Base-by-base conservation (phyloP, 2,797 vertebrate species). In the Diplodus puntazzo region DNA sequence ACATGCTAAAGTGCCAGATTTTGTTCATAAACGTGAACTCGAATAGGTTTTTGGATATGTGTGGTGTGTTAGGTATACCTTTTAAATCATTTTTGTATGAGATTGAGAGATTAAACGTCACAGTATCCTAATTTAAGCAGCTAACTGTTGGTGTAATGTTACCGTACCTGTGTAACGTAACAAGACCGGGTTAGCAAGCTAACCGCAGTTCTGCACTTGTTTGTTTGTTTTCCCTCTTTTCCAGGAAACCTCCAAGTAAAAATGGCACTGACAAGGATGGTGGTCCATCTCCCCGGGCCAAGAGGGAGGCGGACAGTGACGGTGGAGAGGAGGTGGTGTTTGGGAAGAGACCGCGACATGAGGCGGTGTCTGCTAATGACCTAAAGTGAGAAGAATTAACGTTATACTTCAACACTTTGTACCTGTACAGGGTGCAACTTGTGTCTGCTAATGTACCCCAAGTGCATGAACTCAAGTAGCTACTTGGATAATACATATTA, bases 341-440 rank as follows among this genome's bases (percentile, higher is more conserved):
- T 45, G 96, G 85, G 64, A 99, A 99, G 89, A 99, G 96, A 39
- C 73, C 94, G 3, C 97, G 95, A 69, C 68, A 96, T 39, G 97
- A 98, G 21, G 85, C 96, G 0, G 66, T 92, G 9, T 42, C 95
- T 14, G 77, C 95, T 0, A 97, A 96, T 76, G 98, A 99, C 73
- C 53, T 96, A 4, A 98, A 96, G 98, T 99, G 94, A 93, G 94
- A 82, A 9, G 2, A 46, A 2, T 18, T 55, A 7, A 12, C 27
- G 46, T 16, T 46, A 11, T 39, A 11, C 39, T 4, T 67, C 9
- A 42, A 53, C 8, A n/a, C 43, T 17, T 17, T 16, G 3, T 25
- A 3, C 17, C 8, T 54, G 39, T 30, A 7, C 42, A n/a, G 18
- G 18, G 20, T 55, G 49, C 11, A 64, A 53, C 10, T 2, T 13